A percentile compares a stretch with the other conserved stretches of the same genome.
phyloP scores from a whole-genome alignment of 2,113 vertebrate genomes.

The Lonchura striata region DNA sequence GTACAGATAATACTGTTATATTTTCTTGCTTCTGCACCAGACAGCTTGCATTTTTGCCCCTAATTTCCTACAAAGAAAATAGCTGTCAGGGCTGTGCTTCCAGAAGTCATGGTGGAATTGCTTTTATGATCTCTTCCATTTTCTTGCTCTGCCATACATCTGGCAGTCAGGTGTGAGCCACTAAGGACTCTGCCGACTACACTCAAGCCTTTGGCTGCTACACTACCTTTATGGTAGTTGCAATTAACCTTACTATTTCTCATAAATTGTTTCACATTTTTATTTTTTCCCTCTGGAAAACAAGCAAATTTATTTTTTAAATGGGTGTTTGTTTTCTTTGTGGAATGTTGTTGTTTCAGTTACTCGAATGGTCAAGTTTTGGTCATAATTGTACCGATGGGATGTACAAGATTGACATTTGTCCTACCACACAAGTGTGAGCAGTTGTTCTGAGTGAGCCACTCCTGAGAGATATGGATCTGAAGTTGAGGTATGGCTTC shows the following conservation, averaged over 20 bases:
- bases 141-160: not conserved
- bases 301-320: not conserved
- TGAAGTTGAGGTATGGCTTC: not conserved
- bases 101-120: not conserved
- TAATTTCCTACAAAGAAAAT: not conserved
- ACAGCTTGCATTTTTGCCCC: not conserved
- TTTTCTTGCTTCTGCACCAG: constrained; percentile 25
- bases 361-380: not conserved
- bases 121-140: not conserved
- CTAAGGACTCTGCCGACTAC: not conserved
- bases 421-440: not conserved
- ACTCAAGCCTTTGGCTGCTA: not conserved
- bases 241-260: not conserved
- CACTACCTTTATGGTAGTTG: not conserved
- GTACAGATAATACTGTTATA: not conserved
- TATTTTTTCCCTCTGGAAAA: not conserved
- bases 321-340: not conserved
- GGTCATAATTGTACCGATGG: not conserved
- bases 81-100: not conserved
- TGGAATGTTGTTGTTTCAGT: not conserved
- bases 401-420: not conserved
- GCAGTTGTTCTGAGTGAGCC: not conserved
- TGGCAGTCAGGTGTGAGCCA: not conserved
- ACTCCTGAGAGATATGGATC: not conserved
- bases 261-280: not conserved